Evolutionary conservation across 2,113 vertebrate genomes (phyloP).

Genomic region (Apeltes quadracus): DNA sequence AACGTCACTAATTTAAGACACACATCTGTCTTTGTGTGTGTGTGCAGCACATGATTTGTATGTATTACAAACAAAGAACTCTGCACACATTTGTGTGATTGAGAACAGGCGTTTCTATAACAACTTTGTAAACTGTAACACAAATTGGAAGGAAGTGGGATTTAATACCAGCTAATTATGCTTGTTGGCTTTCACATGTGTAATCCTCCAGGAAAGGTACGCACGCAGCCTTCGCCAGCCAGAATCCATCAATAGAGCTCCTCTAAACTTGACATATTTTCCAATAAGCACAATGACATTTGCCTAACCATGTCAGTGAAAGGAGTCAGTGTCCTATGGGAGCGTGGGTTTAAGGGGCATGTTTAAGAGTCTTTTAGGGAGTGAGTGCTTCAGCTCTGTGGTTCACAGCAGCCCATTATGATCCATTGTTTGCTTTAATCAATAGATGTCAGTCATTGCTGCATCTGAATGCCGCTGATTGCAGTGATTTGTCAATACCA

Average conservation of each 20-base stretch:
- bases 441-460: conserved; percentile 71
- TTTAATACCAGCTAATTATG: conserved; percentile 48
- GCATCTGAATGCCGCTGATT: conserved; percentile 65
- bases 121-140: conserved; percentile 16
- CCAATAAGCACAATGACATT: conserved; percentile 31
- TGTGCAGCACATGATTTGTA: conserved; percentile 51
- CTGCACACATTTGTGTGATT: conserved; percentile 7
- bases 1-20: conserved; percentile 83
- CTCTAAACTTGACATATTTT: conserved; percentile 35
- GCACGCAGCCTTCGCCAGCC: not conserved
- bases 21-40: conserved; percentile 68
- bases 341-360: conserved; percentile 32
- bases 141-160: conserved; percentile 39
- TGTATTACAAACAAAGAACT: conserved; percentile 39
- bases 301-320: conserved; percentile 36
- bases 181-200: conserved; percentile 30
- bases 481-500: conserved; percentile 71
- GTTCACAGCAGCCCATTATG: conserved; percentile 66
- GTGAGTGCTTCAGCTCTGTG: conserved; percentile 50
- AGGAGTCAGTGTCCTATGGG: conserved; percentile 40
- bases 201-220: conserved; percentile 25
- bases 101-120: conserved; percentile 23
- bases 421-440: conserved; percentile 70
- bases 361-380: conserved; percentile 38
- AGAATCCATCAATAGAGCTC: conserved; percentile 35